A percentile compares a stretch with the other conserved stretches of the same genome.
These are phyloP conservation scores for Anthophora plumipes DNA, from an alignment of 2,888 invertebrate species.

Conservation along the genomic window DNA sequence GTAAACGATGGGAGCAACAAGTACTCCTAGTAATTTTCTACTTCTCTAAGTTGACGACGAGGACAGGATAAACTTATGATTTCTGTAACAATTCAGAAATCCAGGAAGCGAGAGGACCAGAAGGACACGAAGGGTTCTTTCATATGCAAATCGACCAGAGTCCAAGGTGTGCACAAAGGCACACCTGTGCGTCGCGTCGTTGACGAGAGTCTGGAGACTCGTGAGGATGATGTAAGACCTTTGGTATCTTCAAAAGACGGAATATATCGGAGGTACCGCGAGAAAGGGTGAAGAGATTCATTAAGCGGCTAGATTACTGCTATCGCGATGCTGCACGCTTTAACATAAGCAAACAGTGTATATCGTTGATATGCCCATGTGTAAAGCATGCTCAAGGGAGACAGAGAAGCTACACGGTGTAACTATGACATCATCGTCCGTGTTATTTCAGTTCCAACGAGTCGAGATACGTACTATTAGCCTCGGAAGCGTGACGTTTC, in stretches of 20 bases:
- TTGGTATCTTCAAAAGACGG: slow-evolving; percentile 41
- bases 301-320: slow-evolving; percentile 64
- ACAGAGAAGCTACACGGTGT: slow-evolving; percentile 42
- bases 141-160: slow-evolving; percentile 61
- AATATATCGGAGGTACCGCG: slow-evolving; percentile 29
- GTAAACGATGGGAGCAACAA: slow-evolving; percentile 24
- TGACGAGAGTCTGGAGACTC: slow-evolving; percentile 15
- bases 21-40: neutral
- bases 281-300: slow-evolving; percentile 47
- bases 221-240: slow-evolving; percentile 45
- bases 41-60: neutral
- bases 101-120: neutral
- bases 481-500: slow-evolving; percentile 53
- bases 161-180: slow-evolving; percentile 37
- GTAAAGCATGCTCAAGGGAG: neutral
- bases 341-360: slow-evolving; percentile 66
- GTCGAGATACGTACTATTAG: slow-evolving; percentile 45
- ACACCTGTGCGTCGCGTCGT: slow-evolving; percentile 58
- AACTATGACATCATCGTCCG: slow-evolving; percentile 70
- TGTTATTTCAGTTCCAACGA: slow-evolving; percentile 69
- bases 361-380: no score
- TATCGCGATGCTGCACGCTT: slow-evolving; percentile 65
- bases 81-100: slow-evolving; percentile 56
- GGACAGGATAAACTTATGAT: slow-evolving; percentile 1
- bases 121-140: slow-evolving; percentile 45